These are phyloP conservation scores for Oncopodura yosiiana DNA, from an alignment of 1,140 invertebrate species.

Conservation along the genomic window DNA sequence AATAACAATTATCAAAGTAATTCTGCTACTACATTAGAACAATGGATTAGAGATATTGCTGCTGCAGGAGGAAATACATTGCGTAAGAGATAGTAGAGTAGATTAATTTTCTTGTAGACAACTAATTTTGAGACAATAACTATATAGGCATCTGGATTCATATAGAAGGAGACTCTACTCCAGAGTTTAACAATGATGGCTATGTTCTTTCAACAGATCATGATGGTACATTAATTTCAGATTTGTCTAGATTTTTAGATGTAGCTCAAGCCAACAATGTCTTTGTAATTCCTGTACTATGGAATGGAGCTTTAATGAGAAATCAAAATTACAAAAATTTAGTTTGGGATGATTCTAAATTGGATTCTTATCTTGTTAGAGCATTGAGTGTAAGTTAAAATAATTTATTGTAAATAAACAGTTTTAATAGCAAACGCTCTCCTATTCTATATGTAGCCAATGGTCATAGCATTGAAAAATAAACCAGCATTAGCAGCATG, in stretches of 20 bases:
- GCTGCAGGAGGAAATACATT: constrained; percentile 42
- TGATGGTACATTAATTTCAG: constrained; percentile 28
- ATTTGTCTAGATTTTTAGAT: constrained; percentile 31
- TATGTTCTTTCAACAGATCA: constrained; percentile 31
- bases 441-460: constrained; percentile 33
- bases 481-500: constrained; percentile 41
- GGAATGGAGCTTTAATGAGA: constrained; percentile 41
- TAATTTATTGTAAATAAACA: background rate
- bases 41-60: constrained; percentile 38
- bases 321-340: constrained; percentile 39
- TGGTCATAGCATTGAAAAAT: constrained; percentile 37
- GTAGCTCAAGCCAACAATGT: constrained; percentile 37
- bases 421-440: background rate
- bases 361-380: constrained; percentile 41
- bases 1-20: constrained; percentile 38
- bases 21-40: constrained; percentile 34
- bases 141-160: constrained; percentile 42
- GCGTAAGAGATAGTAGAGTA: no score
- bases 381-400: constrained; percentile 37
- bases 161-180: constrained; percentile 40
- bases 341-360: constrained; percentile 39
- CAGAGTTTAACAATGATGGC: constrained; percentile 33
- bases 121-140: background rate
- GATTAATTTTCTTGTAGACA: constrained; percentile 9
- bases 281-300: constrained; percentile 40